Evolutionary conservation across 1,140 invertebrate genomes (phyloP), one percentile per base, ranked within the genome.

Genomic region (Hypsibius dujardini): DNA sequence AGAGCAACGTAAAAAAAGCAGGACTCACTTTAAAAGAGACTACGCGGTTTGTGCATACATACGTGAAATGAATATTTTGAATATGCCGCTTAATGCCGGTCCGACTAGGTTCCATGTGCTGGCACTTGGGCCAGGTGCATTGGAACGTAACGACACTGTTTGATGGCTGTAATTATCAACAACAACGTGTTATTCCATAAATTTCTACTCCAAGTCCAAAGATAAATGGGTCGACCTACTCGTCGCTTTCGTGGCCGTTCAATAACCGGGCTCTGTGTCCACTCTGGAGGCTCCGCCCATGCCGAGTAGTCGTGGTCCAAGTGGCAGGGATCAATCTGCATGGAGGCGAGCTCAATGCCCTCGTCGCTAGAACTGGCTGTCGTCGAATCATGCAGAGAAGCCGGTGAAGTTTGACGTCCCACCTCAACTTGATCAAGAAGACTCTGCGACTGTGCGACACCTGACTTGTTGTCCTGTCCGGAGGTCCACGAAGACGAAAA

Each of bases 91-190:
- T 67, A 3, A 67, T 45, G 42, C 12, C 42, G 42, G 12, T 45
- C 45, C 62, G 12, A 3, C 12, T 67, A 7, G 12, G 7, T 45
- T 67, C 62, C 62, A 67, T 67, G 42, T 67, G 62, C 12, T 67
- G 42, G 45, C 62, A 67, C 42, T 67, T 42, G 3, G 62, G 62
- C 62, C 62, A 67, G 7, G 62, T 67, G 62, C 62, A 67, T 42
- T 67, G 62, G 62, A 67, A 67, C 62, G 50, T 56, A 7, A 67
- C 62, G 12, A 67, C 42, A 67, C 42, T 67, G 62, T 67, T 67
- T 12, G 62, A 67, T 42, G 62, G 62, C 62, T 67, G 42, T 42
- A 67, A 67, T 42, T 12, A 67, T 15, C 12, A 67, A 15, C 12
- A 12, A 15, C 7, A 12, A 3, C 12, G 45, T 42, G 62, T 67